Conservation (phyloP, 2,113 vertebrate species). For the Dissostichus mawsoni region DNA sequence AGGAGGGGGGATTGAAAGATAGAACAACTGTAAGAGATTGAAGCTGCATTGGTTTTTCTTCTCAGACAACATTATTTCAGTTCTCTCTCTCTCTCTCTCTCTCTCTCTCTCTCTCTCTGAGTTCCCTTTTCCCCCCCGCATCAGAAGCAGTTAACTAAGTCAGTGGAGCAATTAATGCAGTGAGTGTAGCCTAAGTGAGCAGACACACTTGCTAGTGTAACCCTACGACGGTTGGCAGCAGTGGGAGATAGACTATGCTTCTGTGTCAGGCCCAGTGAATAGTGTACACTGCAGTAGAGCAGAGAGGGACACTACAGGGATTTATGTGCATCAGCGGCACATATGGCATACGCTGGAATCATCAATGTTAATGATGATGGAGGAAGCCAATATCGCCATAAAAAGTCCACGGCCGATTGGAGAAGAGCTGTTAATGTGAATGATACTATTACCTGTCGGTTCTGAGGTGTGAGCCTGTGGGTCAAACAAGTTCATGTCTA, state of each 20-base stretch:
- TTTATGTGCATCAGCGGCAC: conserved; percentile 19
- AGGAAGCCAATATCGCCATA: conserved; percentile 21
- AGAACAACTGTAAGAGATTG: conserved; percentile 24
- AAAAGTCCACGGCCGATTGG: conserved; percentile 2
- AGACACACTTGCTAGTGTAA: conserved; percentile 30
- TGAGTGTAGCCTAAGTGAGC: conserved; percentile 61
- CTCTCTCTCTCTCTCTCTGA: conserved; percentile 19
- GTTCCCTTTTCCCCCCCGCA: conserved; percentile 18
- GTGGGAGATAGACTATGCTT: conserved; percentile 21
- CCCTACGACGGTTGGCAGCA: conserved; percentile 38
- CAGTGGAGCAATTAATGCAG: conserved; percentile 79
- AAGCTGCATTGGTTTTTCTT: conserved; percentile 25
- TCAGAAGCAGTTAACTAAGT: conserved; percentile 73
- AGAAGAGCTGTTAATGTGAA: conserved; percentile 11
- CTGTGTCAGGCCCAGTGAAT: conserved; percentile 47
- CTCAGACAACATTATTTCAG: not conserved
- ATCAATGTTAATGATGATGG: conserved; percentile 16
- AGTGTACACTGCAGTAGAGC: conserved; percentile 39
- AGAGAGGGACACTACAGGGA: conserved; percentile 1
- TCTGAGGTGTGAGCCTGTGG: conserved; percentile 9
- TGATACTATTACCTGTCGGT: not conserved
- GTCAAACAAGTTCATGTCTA: conserved; percentile 19
- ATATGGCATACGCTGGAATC: conserved; percentile 18
- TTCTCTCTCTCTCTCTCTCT: conserved; percentile 21
- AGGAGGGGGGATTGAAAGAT: conserved; percentile 12